phyloP scores from a whole-genome alignment of 2,888 invertebrate species.

The Leucania comma region DNA sequence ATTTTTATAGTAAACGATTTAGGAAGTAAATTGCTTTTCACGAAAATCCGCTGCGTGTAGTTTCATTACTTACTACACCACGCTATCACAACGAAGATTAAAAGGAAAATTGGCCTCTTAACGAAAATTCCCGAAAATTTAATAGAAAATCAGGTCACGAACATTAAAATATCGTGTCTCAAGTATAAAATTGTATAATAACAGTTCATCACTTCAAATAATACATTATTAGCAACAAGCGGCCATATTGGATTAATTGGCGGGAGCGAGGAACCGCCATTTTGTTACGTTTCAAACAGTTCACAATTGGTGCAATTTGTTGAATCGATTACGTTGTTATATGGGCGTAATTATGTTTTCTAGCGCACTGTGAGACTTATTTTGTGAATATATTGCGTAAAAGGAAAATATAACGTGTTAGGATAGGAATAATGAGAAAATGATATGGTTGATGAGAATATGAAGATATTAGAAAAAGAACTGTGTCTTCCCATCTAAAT shows the following conservation, averaged over 20 bases:
- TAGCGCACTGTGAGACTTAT: neutral
- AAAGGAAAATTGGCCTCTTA: constrained; percentile 39
- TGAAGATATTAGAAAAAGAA: neutral
- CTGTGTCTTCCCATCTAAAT: neutral
- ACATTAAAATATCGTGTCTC: constrained; percentile 46
- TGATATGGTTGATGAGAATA: neutral
- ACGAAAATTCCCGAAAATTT: constrained; percentile 29
- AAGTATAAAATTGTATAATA: constrained; percentile 58
- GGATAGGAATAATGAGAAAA: neutral
- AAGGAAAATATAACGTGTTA: neutral
- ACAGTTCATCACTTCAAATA: constrained; percentile 41
- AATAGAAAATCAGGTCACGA: constrained; percentile 32
- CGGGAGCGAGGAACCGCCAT: constrained; percentile 55
- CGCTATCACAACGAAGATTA: constrained; percentile 40
- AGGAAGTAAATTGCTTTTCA: constrained; percentile 26
- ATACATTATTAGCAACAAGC: constrained; percentile 41
- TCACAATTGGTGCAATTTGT: constrained; percentile 59
- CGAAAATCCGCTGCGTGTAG: constrained; percentile 22
- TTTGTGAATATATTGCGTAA: neutral
- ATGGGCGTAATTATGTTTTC: constrained; percentile 28
- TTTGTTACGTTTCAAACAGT: constrained; percentile 60
- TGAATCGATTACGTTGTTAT: constrained; percentile 41
- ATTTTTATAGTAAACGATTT: constrained; percentile 4
- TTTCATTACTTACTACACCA: constrained; percentile 39
- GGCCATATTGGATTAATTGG: constrained; percentile 62